These are phyloP conservation scores for Zoanthus gigantus DNA, from an alignment of 92 coral and sea anemone genomes.

Conservation along the genomic window DNA sequence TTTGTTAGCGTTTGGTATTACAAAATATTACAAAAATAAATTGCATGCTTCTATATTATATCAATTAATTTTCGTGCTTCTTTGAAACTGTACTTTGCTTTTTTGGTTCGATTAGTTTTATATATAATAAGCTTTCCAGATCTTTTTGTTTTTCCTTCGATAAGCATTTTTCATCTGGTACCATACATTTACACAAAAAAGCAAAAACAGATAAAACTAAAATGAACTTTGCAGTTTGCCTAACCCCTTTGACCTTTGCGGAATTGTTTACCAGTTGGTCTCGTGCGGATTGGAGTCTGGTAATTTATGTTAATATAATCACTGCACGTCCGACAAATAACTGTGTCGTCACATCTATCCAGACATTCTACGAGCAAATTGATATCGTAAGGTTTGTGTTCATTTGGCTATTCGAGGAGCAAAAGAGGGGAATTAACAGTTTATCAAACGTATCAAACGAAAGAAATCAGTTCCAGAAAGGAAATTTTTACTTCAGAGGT, in stretches of 20 bases:
- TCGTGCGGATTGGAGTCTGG: background rate
- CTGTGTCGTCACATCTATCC: background rate
- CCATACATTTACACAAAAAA: background rate
- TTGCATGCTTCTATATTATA: too few species aligned
- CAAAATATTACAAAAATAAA: too few species aligned
- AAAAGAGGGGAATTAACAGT: background rate
- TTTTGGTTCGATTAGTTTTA: background rate
- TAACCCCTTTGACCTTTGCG: background rate
- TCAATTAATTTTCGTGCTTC: too few species aligned
- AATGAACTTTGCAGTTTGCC: background rate
- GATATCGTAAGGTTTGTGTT: background rate
- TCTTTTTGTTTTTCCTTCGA: background rate
- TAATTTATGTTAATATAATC: slow-evolving; percentile 2
- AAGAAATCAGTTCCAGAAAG: background rate
- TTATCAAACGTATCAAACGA: background rate
- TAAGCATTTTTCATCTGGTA: background rate
- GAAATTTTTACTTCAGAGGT: background rate
- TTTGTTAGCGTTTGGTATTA: too few species aligned
- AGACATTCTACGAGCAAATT: background rate
- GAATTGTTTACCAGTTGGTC: background rate
- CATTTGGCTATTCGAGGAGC: background rate
- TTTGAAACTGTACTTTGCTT: background rate
- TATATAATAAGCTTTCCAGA: background rate
- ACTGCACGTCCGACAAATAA: background rate
- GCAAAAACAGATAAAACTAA: background rate